Evolutionary conservation across 1,140 invertebrate genomes (phyloP).

Genomic region (Conus ventricosus): DNA sequence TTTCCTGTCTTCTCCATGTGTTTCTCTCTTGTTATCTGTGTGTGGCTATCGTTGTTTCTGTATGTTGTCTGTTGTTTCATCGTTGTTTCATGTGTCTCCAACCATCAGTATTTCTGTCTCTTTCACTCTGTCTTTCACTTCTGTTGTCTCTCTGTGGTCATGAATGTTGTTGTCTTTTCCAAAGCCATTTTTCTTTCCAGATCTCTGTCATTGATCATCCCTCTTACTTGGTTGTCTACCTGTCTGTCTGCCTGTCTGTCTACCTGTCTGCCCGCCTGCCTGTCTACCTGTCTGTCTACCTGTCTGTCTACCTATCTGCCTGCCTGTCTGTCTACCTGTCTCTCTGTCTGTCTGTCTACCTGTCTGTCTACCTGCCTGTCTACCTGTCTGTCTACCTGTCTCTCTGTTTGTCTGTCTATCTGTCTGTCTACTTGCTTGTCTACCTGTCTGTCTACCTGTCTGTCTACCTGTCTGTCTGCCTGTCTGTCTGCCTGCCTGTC

Average conservation of each 20-base stretch:
- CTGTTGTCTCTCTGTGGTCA: neutral
- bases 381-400: too few relatives aligned
- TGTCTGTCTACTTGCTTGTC: too few relatives aligned
- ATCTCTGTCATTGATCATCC: too few relatives aligned
- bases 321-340: too few relatives aligned
- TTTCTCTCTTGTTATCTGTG: neutral
- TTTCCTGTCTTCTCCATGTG: neutral
- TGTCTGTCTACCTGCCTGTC: too few relatives aligned
- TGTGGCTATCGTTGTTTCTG: neutral
- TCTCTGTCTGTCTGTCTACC: too few relatives aligned
- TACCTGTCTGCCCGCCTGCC: neutral
- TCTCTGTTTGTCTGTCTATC: too few relatives aligned
- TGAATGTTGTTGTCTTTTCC: neutral
- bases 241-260: neutral
- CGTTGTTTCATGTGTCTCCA: neutral
- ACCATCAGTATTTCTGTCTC: neutral
- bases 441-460: too few relatives aligned
- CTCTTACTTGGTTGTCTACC: neutral
- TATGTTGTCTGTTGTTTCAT: neutral
- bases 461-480: neutral
- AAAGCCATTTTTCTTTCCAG: too few relatives aligned
- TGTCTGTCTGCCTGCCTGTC: neutral
- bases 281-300: neutral
- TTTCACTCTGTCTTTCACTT: neutral
- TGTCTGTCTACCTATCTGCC: too few relatives aligned